Evolutionary conservation across 1,140 invertebrate genomes (phyloP).

Genomic region (Papilio machaon): DNA sequence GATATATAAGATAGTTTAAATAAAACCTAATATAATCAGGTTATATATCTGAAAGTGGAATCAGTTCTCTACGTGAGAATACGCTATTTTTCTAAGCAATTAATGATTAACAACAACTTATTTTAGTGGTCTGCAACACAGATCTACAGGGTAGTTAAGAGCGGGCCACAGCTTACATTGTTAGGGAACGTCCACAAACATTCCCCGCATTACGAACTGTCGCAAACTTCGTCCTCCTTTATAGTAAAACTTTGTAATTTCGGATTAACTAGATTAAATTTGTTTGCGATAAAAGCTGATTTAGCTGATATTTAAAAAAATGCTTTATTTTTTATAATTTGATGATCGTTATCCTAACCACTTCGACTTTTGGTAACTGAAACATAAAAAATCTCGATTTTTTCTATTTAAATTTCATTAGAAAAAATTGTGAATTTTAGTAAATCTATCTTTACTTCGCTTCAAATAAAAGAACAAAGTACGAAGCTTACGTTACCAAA

Average conservation of each 20-base stretch:
- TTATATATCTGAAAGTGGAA: not conserved
- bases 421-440: not conserved
- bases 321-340: not conserved
- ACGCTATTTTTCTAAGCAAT: not conserved
- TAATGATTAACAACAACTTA: not conserved
- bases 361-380: not conserved
- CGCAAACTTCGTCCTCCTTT: conserved; percentile 18
- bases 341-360: no score
- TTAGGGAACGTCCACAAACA: conserved; percentile 30
- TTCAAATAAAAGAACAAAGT: conserved; percentile 25
- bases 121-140: not conserved
- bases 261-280: not conserved
- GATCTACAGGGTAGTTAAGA: conserved; percentile 13
- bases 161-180: conserved; percentile 26
- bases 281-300: not conserved
- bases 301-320: not conserved
- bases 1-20: no score
- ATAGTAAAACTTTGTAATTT: conserved; percentile 18
- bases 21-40: no score
- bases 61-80: not conserved
- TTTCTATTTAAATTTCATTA: not conserved
- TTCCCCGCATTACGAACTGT: conserved; percentile 30
- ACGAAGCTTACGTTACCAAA: conserved; percentile 49
- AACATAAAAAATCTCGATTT: not conserved
- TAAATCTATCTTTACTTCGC: conserved; percentile 29